Base-by-base conservation (phyloP, 2,113 vertebrate genomes). In the Myrmecobius fasciatus region DNA sequence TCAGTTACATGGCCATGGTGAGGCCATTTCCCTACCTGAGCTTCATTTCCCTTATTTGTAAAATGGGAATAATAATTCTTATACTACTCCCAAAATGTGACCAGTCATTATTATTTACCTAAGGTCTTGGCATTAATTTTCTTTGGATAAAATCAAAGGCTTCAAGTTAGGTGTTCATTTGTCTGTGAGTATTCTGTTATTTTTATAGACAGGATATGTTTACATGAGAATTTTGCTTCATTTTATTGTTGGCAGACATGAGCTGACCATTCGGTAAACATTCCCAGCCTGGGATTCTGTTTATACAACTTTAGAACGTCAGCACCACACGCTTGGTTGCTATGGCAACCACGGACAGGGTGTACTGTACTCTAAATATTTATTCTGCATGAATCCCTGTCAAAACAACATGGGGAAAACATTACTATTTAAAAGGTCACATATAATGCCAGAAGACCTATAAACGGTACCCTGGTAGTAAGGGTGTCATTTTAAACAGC, bases 401-500 rank as follows among this genome's bases (percentile, higher is more conserved):
- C 83, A 90, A 91, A 94, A 96, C 75, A 97, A 95, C 53, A 91
- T 0, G 10, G 28, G 53, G 90, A 96, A 96, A 94, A 92, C 43
- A 94, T 93, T 96, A 95, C 83, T 93, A 94, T 88, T 95, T 91
- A 89, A 94, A 92, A 89, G 83, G 90, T 89, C 60, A 96, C 88
- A 56, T 0, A 92, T 53, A 53, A 67, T 91, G 47, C 36, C 92
- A 95, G 93, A 93, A 53, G 52, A 95, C 28, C 28, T 12, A 75
- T n/a, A 25, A 83, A 83, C n/a, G 7, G 17, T 83, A 43, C n/a
- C n/a, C 67, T 83, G 36, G n/a, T 43, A 83, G 43, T 92, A 48
- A 93, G 31, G 17, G 52, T 83, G 47, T 53, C 67, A 92, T 54
- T 91, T 94, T 93, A 83, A 93, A 95, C 49, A 75, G 89, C 26